phyloP scores from a whole-genome alignment of 1,140 invertebrate species.

The Drosophila leontia region DNA sequence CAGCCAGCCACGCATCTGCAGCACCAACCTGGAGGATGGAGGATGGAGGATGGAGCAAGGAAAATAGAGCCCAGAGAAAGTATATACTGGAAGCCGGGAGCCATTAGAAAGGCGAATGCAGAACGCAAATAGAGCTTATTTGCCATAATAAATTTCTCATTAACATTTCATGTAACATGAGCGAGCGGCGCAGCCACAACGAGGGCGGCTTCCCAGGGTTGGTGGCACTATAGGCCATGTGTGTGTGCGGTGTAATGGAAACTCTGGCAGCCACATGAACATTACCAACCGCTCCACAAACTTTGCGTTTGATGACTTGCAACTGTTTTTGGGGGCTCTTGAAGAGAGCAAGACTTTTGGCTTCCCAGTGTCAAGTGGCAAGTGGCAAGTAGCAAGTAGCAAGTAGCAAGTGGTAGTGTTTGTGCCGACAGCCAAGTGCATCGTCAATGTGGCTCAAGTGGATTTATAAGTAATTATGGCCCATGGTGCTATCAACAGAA shows the following conservation, averaged over 20 bases:
- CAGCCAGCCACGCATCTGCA: no score
- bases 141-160: constrained; percentile 68
- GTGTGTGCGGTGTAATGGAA: constrained; percentile 38
- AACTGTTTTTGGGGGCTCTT: constrained; percentile 48
- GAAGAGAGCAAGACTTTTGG: constrained; percentile 52
- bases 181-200: constrained; percentile 26
- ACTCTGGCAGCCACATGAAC: constrained; percentile 39
- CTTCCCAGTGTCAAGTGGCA: constrained; percentile 55
- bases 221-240: constrained; percentile 1
- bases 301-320: constrained; percentile 57
- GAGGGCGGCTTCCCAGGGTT: neutral
- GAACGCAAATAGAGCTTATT: constrained; percentile 62
- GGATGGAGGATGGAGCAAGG: neutral
- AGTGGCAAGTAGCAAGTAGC: constrained; percentile 13
- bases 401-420: constrained; percentile 3
- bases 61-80: constrained; percentile 2
- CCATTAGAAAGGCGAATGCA: constrained; percentile 30
- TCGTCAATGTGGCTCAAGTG: constrained; percentile 42
- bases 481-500: neutral
- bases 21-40: neutral
- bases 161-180: constrained; percentile 64
- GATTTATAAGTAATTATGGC: constrained; percentile 38
- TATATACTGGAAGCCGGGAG: constrained; percentile 1
- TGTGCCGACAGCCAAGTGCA: constrained; percentile 42
- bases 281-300: constrained; percentile 23